phyloP scores from a whole-genome alignment of 2,113 vertebrate genomes.

The Eptesicus fuscus region DNA sequence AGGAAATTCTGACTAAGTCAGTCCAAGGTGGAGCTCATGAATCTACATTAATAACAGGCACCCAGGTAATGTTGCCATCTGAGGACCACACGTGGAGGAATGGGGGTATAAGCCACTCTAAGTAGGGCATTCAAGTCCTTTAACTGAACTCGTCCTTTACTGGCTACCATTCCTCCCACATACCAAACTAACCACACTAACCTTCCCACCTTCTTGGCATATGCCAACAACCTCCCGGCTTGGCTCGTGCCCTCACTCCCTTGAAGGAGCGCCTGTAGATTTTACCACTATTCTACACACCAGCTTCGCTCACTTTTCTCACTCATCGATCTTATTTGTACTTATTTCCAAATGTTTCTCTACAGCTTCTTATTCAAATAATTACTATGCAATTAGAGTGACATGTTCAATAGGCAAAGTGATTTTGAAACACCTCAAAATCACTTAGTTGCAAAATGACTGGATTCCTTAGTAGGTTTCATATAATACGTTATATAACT shows the following conservation, averaged over 20 bases:
- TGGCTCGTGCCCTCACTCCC: background rate
- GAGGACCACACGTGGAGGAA: background rate
- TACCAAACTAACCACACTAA: background rate
- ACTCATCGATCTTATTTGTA: background rate
- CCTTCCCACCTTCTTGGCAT: background rate
- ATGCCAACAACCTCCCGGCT: background rate
- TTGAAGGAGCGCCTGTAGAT: background rate
- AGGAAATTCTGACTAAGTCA: background rate
- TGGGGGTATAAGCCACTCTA: background rate
- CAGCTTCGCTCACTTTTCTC: background rate
- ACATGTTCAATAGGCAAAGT: background rate
- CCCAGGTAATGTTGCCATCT: background rate
- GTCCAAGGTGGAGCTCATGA: background rate
- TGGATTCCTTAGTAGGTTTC: background rate
- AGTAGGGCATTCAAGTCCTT: background rate
- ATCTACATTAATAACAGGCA: background rate
- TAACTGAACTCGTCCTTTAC: background rate
- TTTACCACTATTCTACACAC: background rate
- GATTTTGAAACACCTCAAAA: constrained; percentile 26
- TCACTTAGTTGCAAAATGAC: constrained; percentile 39
- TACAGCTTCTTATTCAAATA: background rate
- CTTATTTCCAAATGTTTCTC: constrained; percentile 47
- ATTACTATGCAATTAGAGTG: constrained; percentile 20
- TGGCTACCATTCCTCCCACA: background rate
- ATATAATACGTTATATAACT: background rate